These are phyloP conservation scores for Cosmorhoe ocellata DNA, from an alignment of 2,888 invertebrate genomes.

Conservation along the genomic window DNA sequence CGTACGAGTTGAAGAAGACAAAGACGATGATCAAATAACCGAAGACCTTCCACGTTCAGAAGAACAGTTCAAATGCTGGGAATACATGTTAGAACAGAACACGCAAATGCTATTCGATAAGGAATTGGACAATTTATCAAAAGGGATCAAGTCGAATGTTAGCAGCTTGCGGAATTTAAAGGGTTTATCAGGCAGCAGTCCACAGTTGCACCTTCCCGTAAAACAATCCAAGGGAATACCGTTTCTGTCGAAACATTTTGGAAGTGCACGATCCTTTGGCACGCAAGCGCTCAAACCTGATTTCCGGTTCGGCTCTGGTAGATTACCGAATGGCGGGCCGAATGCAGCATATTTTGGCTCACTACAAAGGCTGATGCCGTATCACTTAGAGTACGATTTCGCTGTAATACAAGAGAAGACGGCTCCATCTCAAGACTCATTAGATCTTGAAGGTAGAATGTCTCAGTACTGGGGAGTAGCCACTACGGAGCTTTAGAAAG, in stretches of 20 bases:
- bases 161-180: constrained; percentile 81
- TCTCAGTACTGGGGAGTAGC: constrained; percentile 96
- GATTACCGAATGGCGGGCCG: constrained; percentile 88
- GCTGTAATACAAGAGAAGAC: constrained; percentile 91
- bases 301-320: constrained; percentile 81
- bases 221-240: constrained; percentile 73
- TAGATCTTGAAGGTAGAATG: constrained; percentile 92
- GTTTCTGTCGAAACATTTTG: constrained; percentile 88
- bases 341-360: constrained; percentile 95
- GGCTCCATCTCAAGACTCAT: constrained; percentile 85
- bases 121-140: constrained; percentile 90
- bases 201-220: constrained; percentile 81
- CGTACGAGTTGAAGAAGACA: constrained; percentile 85
- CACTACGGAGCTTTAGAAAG: constrained; percentile 88
- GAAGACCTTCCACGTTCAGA: constrained; percentile 84
- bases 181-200: constrained; percentile 87
- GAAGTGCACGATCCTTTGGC: constrained; percentile 90
- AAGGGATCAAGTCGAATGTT: constrained; percentile 81
- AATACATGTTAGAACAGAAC: constrained; percentile 95
- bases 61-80: constrained; percentile 96
- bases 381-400: constrained; percentile 91
- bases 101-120: constrained; percentile 94
- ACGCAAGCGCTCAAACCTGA: constrained; percentile 83
- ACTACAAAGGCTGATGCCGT: constrained; percentile 91
- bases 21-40: constrained; percentile 71